Evolutionary conservation across 2,888 invertebrate species (phyloP).

Genomic region (Ormyrus labotus): DNA sequence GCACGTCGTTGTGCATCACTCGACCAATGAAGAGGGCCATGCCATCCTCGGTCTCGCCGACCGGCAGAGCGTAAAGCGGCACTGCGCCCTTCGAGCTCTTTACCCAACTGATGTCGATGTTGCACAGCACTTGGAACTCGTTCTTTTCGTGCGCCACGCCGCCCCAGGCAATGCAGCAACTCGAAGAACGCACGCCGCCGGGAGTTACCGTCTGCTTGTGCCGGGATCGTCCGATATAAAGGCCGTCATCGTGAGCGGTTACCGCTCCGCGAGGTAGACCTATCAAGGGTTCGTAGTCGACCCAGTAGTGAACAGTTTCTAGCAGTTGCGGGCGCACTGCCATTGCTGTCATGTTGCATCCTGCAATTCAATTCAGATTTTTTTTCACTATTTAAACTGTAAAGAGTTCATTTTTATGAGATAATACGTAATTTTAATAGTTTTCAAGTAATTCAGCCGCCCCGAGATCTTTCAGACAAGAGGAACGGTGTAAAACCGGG

Average conservation of each 20-base stretch:
- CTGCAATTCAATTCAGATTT: too few species aligned
- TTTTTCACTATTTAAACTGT: background rate
- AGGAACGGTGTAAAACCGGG: too few species aligned
- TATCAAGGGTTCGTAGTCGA: conserved; percentile 62
- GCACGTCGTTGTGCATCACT: conserved; percentile 64
- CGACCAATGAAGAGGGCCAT: conserved; percentile 68
- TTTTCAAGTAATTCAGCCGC: too few species aligned
- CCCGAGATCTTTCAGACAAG: too few species aligned
- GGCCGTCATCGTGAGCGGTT: conserved; percentile 63
- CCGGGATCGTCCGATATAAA: conserved; percentile 64
- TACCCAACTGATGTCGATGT: conserved; percentile 66
- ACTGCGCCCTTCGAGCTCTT: conserved; percentile 66
- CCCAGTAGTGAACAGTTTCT: conserved; percentile 63
- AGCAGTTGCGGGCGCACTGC: conserved; percentile 63
- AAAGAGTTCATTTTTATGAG: background rate
- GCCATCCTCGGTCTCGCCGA: conserved; percentile 68
- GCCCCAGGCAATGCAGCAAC: conserved; percentile 64
- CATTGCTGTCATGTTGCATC: background rate
- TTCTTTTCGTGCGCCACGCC: conserved; percentile 61
- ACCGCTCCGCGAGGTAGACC: conserved; percentile 64
- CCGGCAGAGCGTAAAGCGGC: conserved; percentile 69
- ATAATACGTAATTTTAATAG: background rate
- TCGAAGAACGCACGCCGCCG: conserved; percentile 60
- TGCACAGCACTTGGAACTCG: conserved; percentile 67
- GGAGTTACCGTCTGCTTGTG: conserved; percentile 63